These are phyloP conservation scores for Vireo altiloquus DNA, from an alignment of 2,113 vertebrate species.

Conservation along the genomic window DNA sequence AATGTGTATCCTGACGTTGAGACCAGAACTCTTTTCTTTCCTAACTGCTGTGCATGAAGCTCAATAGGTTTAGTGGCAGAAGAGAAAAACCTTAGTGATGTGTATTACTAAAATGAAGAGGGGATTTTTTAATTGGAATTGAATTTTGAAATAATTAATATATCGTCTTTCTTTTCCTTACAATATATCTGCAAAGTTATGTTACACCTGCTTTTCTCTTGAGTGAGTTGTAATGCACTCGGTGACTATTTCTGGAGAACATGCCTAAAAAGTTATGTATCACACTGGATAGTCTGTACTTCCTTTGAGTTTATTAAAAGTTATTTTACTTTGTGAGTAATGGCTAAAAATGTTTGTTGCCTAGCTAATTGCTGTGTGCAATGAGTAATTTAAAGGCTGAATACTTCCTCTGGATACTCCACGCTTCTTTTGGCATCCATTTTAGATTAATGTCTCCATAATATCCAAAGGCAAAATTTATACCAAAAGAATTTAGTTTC, in stretches of 20 bases:
- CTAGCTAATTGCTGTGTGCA: background rate
- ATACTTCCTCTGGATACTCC: background rate
- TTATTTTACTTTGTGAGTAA: background rate
- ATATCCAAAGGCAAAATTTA: slow-evolving; percentile 29
- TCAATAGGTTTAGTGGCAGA: background rate
- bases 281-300: background rate
- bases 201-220: background rate
- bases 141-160: background rate
- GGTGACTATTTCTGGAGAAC: background rate
- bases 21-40: background rate
- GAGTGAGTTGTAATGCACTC: background rate
- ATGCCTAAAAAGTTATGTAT: background rate
- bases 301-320: background rate
- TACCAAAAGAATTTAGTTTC: background rate
- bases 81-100: background rate
- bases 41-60: background rate
- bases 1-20: background rate
- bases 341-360: background rate
- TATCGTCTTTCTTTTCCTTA: background rate
- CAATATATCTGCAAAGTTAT: background rate
- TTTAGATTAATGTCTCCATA: background rate
- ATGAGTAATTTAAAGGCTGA: background rate
- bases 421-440: background rate
- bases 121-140: background rate
- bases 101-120: background rate